Base-by-base conservation (phyloP, 2,113 vertebrate species). In the Paracyprichromis sp. region DNA sequence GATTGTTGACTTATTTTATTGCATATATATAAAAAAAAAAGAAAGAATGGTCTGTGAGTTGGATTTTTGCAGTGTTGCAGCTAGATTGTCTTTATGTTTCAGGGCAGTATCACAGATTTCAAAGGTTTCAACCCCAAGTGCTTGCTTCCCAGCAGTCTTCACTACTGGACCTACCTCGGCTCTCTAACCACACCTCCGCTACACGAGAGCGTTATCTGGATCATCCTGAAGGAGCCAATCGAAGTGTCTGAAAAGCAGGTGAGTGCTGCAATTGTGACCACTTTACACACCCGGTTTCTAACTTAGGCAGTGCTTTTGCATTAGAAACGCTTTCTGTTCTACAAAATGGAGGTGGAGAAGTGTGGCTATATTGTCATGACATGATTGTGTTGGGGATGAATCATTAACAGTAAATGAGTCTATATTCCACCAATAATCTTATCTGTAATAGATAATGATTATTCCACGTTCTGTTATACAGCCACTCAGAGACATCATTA, bases 121-220 rank as follows among this genome's bases (percentile, higher is more conserved):
- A 97, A 96, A 92, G 96, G 95, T 91, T 99, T 99, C 96, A 98
- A 98, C 89, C 98, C 98, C 5, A 97, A 97, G 93, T 98, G 97
- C 93, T 97, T 99, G 45, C 96, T 99, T 91, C 99, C 99, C n/a
- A 93, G 95, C 85, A 97, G 92, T 92, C 95, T 97, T 78, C 97
- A 97, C 91, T 99, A 97, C 86, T 99, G 99, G 99, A 99, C 98
- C 2, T 99, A 99, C 90, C 97, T 96, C 0, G 99, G 99, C 24
- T 99, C 99, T 11, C 92, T 99, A 94, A 99, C 99, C 40, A 99
- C 99, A 0, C 99, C 99, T 4, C 99, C 99, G 0, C 96, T 99
- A 24, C 95, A 96, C 1, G 98, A 99, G 94, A 99, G 98, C 1
- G 99, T 99, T 61, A 98, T 93, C 6, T 99, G 99, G 99, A 97